Base-by-base conservation (phyloP, 2,113 vertebrate genomes). In the Eclectus roratus region DNA sequence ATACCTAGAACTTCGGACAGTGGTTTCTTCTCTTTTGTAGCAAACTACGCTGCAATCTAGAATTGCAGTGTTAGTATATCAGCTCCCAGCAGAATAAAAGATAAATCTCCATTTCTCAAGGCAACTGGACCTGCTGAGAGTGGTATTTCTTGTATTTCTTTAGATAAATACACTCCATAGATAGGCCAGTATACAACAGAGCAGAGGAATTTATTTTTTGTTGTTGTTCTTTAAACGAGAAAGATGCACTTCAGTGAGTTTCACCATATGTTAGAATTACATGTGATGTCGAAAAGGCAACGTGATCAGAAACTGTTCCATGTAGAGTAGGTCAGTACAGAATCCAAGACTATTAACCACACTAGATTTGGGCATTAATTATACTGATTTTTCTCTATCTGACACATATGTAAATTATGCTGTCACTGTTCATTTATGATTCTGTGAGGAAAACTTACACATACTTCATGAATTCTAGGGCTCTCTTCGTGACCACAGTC, bases 341-440 rank as follows among this genome's bases (percentile, higher is more conserved):
- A 63, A 94, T 85, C 37, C n/a, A 65, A 76, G 81, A 69, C 31
- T 44, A 80, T 55, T 58, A 94, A 41, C 44, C 17, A 46, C 44
- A 74, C 5, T 61, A 94, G 56, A 94, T 44, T 23, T 72, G n/a
- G 20, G 37, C 53, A 73, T 50, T 94, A 91, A 93, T 89, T 80
- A 94, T n/a, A 65, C 15, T 63, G 0, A 41, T 69, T 85, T 87
- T 81, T 89, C 58, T 80, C 69, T 33, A 2, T 58, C 43, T 86
- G 44, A 77, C 46, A 94, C 1, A 58, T 11, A 94, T 24, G 63
- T 44, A 93, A 94, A 95, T 94, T 56, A 13, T 56, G 70, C 71
- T 91, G 84, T 72, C 89, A 69, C 24, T 89, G 70, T 65, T 92
- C 84, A 89, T 91, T 92, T 93, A 82, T 53, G 56, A 71, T 69